Percentiles rank a stretch among this genome's conserved stretches.
These are phyloP conservation scores for Caenorhabditis imperialis DNA, from an alignment of 2,888 invertebrate species.

Conservation along the genomic window DNA sequence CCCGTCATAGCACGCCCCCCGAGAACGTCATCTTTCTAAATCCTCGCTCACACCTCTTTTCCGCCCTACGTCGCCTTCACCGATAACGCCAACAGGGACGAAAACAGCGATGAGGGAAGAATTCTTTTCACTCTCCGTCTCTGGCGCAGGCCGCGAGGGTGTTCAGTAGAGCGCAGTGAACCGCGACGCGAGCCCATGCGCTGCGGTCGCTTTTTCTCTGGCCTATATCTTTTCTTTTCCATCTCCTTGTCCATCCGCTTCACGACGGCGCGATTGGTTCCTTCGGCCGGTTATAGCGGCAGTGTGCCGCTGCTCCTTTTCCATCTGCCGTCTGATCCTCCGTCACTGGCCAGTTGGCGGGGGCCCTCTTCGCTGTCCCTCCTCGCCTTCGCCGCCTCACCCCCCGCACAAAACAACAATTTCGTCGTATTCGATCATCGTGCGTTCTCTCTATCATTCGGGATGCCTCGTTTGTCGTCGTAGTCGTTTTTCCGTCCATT, in stretches of 20 bases:
- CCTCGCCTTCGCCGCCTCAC: slow-evolving; percentile 19
- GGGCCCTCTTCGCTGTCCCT: slow-evolving; percentile 1
- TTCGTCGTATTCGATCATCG: slow-evolving; percentile 34
- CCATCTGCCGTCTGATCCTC: slow-evolving; percentile 55
- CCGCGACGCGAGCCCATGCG: slow-evolving; percentile 54
- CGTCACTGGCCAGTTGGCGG: slow-evolving; percentile 39
- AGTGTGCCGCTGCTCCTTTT: slow-evolving; percentile 49
- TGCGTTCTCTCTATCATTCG: slow-evolving; percentile 26
- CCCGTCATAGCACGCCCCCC: too few species aligned
- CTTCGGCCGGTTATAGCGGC: slow-evolving; percentile 49
- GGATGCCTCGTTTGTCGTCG: slow-evolving; percentile 4
- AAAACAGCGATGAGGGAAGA: slow-evolving; percentile 31
- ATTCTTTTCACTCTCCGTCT: slow-evolving; percentile 35
- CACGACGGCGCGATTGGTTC: slow-evolving; percentile 36
- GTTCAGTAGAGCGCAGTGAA: slow-evolving; percentile 56
- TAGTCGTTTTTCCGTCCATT: background rate
- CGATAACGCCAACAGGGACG: slow-evolving; percentile 27
- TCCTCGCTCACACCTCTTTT: slow-evolving; percentile 22
- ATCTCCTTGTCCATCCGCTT: slow-evolving; percentile 27
- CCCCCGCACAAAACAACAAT: slow-evolving; percentile 38
- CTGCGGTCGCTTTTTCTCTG: slow-evolving; percentile 47
- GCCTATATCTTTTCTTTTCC: slow-evolving; percentile 41
- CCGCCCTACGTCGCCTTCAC: slow-evolving; percentile 18
- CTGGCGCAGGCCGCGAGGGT: slow-evolving; percentile 19
- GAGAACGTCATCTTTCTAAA: background rate